Evolutionary conservation across 2,888 invertebrate genomes (phyloP).

Genomic region (Parnassius apollo): DNA sequence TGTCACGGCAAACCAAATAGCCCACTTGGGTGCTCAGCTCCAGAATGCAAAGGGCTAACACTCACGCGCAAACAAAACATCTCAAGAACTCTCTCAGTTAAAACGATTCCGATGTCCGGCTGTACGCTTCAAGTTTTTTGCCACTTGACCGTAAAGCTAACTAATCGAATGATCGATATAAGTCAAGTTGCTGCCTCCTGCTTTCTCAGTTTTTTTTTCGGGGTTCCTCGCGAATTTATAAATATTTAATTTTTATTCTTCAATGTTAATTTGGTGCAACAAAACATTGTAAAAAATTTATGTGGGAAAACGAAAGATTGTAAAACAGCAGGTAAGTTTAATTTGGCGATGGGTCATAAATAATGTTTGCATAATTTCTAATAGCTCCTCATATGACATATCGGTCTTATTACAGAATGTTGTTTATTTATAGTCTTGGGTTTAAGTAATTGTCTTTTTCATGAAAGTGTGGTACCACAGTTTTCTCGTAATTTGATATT

Average conservation of each 20-base stretch:
- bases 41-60: constrained; percentile 54
- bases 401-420: no score
- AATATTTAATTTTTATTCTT: not conserved
- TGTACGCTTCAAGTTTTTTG: constrained; percentile 41
- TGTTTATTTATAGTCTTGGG: no score
- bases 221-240: not conserved
- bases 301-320: no score
- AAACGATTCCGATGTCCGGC: constrained; percentile 69
- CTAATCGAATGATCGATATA: constrained; percentile 36
- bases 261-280: not conserved
- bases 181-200: constrained; percentile 22
- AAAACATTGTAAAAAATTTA: not conserved
- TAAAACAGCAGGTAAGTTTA: no score
- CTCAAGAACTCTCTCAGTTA: constrained; percentile 56
- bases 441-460: no score
- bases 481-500: no score
- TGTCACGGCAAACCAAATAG: constrained; percentile 47
- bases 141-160: constrained; percentile 38
- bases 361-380: no score
- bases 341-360: no score
- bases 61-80: constrained; percentile 49
- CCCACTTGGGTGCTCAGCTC: constrained; percentile 37
- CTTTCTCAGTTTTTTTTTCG: not conserved
- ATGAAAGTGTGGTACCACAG: no score
- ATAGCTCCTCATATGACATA: no score